Percentiles rank a stretch among this genome's conserved stretches.
These are phyloP conservation scores for Melipona bicolor DNA, from an alignment of 2,888 invertebrate genomes.

Conservation along the genomic window DNA sequence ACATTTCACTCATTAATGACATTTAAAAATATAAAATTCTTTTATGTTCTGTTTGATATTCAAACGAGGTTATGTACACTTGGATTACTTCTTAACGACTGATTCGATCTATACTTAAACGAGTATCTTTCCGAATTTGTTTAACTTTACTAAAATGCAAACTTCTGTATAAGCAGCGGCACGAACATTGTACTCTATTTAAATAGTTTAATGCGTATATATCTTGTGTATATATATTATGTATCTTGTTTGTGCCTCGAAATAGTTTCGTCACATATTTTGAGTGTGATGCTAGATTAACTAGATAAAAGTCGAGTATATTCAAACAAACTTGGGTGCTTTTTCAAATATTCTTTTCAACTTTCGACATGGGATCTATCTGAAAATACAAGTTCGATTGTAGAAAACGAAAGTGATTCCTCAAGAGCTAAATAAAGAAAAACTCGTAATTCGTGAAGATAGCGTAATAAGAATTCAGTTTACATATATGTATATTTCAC, in stretches of 20 bases:
- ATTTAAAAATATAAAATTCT: neutral
- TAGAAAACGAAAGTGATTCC: neutral
- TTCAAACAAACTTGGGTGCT: neutral
- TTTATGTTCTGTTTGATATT: neutral
- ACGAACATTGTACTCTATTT: constrained; percentile 16
- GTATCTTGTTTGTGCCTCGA: constrained; percentile 6
- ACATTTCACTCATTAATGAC: neutral
- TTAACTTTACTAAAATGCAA: constrained; percentile 7
- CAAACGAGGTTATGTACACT: constrained; percentile 11
- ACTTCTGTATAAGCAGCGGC: constrained; percentile 43
- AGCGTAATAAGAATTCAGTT: neutral
- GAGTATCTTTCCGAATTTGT: neutral
- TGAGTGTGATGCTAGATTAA: neutral
- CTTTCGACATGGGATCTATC: neutral
- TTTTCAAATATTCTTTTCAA: neutral
- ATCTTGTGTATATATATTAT: no score
- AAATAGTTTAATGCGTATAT: neutral
- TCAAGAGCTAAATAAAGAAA: neutral
- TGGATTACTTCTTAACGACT: neutral
- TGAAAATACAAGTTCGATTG: neutral
- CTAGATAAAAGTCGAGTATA: neutral
- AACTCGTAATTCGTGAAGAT: neutral
- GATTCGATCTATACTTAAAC: neutral
- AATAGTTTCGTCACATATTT: neutral
- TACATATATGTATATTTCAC: neutral